phyloP scores from a whole-genome alignment of 2,113 vertebrate genomes.

The Platichthys flesus region DNA sequence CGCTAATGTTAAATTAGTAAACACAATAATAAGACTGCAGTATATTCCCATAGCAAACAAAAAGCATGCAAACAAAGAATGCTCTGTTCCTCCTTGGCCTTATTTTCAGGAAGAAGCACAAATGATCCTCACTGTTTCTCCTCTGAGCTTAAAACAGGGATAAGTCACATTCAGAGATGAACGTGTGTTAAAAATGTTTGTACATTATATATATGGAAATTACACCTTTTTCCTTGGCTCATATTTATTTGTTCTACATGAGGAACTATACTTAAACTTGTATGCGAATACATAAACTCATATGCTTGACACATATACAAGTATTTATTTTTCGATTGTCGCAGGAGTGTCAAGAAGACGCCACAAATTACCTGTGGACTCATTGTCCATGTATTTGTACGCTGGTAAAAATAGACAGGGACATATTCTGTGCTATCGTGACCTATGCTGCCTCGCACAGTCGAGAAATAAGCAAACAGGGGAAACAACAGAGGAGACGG shows the following conservation, averaged over 20 bases:
- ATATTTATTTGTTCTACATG: background rate
- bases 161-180: background rate
- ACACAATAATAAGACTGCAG: conserved; percentile 40
- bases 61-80: conserved; percentile 24
- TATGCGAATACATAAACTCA: background rate
- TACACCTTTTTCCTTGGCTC: background rate
- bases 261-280: background rate
- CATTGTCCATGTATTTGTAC: background rate
- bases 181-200: background rate
- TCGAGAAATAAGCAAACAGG: background rate
- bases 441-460: background rate
- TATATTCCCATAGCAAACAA: conserved; percentile 55
- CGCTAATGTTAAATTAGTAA: conserved; percentile 63
- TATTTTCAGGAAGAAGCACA: conserved; percentile 6
- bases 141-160: background rate
- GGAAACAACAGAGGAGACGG: background rate
- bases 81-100: conserved; percentile 1
- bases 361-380: background rate
- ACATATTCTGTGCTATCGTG: background rate
- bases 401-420: background rate
- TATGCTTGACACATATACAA: background rate
- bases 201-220: background rate
- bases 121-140: conserved; percentile 12
- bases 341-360: background rate
- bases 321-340: background rate